Base-by-base conservation (phyloP, 2,797 vertebrate species). In the Peromyscus attwateri region DNA sequence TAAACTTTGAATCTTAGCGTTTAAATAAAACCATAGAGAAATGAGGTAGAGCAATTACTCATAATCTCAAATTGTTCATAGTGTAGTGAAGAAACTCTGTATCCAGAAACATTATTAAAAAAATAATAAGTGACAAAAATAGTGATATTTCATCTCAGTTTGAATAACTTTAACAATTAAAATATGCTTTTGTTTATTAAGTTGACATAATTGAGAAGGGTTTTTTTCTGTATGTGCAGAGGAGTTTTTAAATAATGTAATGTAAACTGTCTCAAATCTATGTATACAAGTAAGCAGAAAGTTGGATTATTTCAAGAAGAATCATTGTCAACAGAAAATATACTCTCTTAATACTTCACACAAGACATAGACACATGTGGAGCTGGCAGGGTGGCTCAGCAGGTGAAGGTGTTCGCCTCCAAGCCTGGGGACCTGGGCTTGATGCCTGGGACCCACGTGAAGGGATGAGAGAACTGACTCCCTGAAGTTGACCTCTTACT, bases 211-310 rank as follows among this genome's bases (percentile, higher is more conserved):
- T 83, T 43, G 23, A 89, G 88, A 95, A 90, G 34, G 21, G 55
- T 94, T 94, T 16, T 94, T 91, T 94, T 92, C 90, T 91, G 29
- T 92, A 68, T 92, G 8, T 6, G 64, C 55, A 92, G 70, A 75
- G 94, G 85, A 34, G 4, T 71, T 90, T 68, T 75, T 91, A 55
- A 87, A 91, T 66, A 94, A 71, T 43, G 29, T 55, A 70, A 66
- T 89, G 1, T 91, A 81, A 93, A 87, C 10, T 89, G 37, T 70
- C 52, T 95, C 94, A 92, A 94, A 52, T 94, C 92, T 92, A n/a
- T 94, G n/a, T 64, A 0, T 91, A 81, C 0, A 68, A 62, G 66
- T 81, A 88, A 81, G 70, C 19, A 85, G 40, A 92, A 95, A 34
- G 14, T 80, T 91, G 89, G 21, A 3, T 91, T 95, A 62, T 94